phyloP scores from a whole-genome alignment of 2,797 vertebrate species.

The Eptatretus atami region DNA sequence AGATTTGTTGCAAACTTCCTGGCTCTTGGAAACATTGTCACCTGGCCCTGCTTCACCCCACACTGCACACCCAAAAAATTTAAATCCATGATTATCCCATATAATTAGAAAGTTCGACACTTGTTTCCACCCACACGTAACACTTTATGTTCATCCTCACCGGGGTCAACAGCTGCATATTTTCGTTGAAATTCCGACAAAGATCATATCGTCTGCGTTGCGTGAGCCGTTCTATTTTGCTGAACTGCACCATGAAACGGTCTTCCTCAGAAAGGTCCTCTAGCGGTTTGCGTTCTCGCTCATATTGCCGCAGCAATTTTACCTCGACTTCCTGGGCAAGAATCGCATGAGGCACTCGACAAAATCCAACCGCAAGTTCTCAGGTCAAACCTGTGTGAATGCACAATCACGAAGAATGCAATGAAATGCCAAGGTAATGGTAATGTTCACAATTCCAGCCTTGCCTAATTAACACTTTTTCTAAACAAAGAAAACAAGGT shows the following conservation, averaged over 20 bases:
- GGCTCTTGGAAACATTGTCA: too few relatives aligned
- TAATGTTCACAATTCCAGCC: too few relatives aligned
- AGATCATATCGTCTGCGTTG: conserved; percentile 88
- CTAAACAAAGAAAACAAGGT: too few relatives aligned
- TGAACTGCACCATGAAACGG: conserved; percentile 73
- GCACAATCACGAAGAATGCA: neutral
- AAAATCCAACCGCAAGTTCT: conserved; percentile 54
- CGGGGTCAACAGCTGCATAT: conserved; percentile 54
- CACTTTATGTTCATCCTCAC: conserved; percentile 13
- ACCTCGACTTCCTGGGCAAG: conserved; percentile 51
- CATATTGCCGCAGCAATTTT: conserved; percentile 60
- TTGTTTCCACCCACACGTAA: neutral
- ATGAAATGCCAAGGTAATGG: too few relatives aligned
- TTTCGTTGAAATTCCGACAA: conserved; percentile 75
- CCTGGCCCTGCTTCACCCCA: too few relatives aligned
- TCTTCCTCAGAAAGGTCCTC: conserved; percentile 69
- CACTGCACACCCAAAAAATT: too few relatives aligned
- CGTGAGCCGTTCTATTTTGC: conserved; percentile 72
- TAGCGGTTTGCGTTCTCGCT: conserved; percentile 49
- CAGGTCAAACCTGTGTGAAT: conserved; percentile 32
- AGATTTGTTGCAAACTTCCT: too few relatives aligned
- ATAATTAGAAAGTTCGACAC: too few relatives aligned
- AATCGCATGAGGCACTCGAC: conserved; percentile 66
- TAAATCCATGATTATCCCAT: too few relatives aligned
- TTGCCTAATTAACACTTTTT: too few relatives aligned